Percentiles rank a stretch among this genome's conserved stretches.
phyloP scores from a whole-genome alignment of 2,113 vertebrate species.

The Candoia aspera region DNA sequence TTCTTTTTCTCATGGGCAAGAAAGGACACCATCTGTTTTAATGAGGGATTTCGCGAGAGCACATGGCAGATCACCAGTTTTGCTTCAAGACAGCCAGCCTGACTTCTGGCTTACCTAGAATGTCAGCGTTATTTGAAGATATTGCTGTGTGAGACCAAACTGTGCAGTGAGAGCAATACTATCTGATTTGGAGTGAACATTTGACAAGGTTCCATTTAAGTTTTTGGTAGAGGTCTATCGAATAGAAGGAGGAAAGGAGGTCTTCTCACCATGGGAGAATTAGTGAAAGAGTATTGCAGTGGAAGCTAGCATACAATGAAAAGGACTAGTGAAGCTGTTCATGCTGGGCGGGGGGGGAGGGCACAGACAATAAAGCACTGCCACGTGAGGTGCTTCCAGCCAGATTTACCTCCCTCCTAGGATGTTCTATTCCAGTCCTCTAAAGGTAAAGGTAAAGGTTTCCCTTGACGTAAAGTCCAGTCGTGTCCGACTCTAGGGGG shows the following conservation, averaged over 20 bases:
- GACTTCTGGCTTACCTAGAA: conserved; percentile 53
- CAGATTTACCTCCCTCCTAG: neutral
- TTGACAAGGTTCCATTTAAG: conserved; percentile 40
- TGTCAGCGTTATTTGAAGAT: conserved; percentile 59
- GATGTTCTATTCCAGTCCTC: neutral
- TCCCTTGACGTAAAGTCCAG: too few relatives aligned
- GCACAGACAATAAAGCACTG: neutral
- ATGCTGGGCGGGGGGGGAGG: neutral
- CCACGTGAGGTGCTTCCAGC: neutral
- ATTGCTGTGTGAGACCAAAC: conserved; percentile 61
- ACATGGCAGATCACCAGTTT: conserved; percentile 51
- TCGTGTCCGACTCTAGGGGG: too few relatives aligned
- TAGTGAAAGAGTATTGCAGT: neutral
- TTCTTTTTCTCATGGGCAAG: conserved; percentile 1
- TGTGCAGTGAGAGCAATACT: conserved; percentile 59
- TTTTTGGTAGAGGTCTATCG: conserved; percentile 31
- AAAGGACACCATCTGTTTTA: conserved; percentile 38
- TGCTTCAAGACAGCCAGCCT: conserved; percentile 55
- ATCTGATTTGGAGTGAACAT: conserved; percentile 51
- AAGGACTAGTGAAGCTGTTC: neutral
- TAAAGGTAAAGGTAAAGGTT: too few relatives aligned
- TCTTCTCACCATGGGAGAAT: neutral
- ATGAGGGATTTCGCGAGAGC: conserved; percentile 35
- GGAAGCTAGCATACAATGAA: neutral
- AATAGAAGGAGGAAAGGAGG: conserved; percentile 50